Base-by-base conservation (phyloP, 2,113 vertebrate species). In the Archocentrus centrarchus region DNA sequence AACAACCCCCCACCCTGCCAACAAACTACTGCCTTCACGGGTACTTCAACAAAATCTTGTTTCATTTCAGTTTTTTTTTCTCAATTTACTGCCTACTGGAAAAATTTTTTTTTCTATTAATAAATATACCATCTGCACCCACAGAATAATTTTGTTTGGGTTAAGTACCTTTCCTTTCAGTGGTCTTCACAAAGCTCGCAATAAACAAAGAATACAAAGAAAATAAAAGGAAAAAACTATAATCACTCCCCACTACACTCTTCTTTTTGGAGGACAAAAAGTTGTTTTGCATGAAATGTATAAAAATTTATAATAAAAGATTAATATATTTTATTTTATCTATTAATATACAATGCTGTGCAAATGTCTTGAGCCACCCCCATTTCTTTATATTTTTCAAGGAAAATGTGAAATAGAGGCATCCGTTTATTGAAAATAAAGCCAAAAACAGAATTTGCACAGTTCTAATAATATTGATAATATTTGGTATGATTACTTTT, bases 241-340 rank as follows among this genome's bases (percentile, higher is more conserved):
- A 70, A 70, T 24, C 37, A 9, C 63, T 47, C 41, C 24, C 39
- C 37, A 66, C 37, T 22, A 30, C 66, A 53, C 24, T 15, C 14
- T 70, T 70, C 44, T 2, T 2, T 68, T 30, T 11, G 30, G 41
- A 68, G 41, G 41, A 0, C 0, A 10, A 68, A 27, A 20, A 70
- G 6, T 53, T 53, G 44, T 20, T 70, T 32, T 53, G 24, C 10
- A 70, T 70, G 44, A 0, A 53, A 53, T 70, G 24, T 70, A 53
- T 53, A 15, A 53, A 70, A 70, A 70, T 13, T 13, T 70, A 70
- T 32, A 30, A 53, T 11, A 50, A 53, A 20, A 53, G 50, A 70
- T 47, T 53, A 53, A 30, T 47, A 13, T 47, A 14, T 13, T 47
- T 15, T 53, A 53, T 53, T 47, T 44, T 44, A 14, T 13, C 15